Percentiles rank a stretch among this genome's conserved stretches.
Evolutionary conservation across 2,113 vertebrate species (phyloP).

Genomic region (Triplophysa dalaica): DNA sequence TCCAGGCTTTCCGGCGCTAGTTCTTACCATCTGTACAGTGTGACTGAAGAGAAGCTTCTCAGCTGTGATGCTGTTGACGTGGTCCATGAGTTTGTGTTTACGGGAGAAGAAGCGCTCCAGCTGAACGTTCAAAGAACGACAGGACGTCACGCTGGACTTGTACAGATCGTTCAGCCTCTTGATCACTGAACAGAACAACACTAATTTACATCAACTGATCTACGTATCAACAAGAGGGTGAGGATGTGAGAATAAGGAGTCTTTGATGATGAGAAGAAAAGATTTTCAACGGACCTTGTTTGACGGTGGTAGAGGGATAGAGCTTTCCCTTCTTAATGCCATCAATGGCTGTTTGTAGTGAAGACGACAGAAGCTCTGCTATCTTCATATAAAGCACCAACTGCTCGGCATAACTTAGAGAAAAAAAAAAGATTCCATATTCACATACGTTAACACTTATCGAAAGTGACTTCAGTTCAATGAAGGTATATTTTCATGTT

Average conservation of each 20-base stretch:
- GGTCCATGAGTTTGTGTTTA: slow-evolving; percentile 94
- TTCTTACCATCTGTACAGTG: slow-evolving; percentile 88
- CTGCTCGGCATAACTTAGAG: slow-evolving; percentile 87
- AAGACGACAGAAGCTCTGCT: slow-evolving; percentile 86
- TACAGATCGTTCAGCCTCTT: slow-evolving; percentile 90
- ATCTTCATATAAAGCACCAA: slow-evolving; percentile 93
- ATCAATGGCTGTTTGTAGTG: slow-evolving; percentile 88
- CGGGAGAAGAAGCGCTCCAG: slow-evolving; percentile 90
- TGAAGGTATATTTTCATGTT: no score
- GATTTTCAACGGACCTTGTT: slow-evolving; percentile 79
- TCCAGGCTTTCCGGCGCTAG: background rate
- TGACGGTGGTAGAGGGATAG: slow-evolving; percentile 90
- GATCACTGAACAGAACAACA: slow-evolving; percentile 75
- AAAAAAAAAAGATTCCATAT: background rate
- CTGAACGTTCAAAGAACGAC: slow-evolving; percentile 85
- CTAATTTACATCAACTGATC: background rate
- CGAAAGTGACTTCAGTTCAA: no score
- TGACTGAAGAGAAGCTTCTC: slow-evolving; percentile 95
- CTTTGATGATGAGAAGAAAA: background rate
- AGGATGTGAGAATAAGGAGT: no score
- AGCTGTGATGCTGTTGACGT: slow-evolving; percentile 89
- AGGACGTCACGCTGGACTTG: slow-evolving; percentile 87
- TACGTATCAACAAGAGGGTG: no score
- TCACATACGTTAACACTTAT: no score
- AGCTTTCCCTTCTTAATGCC: slow-evolving; percentile 88